Conservation (phyloP, 2,888 invertebrate genomes). For the Lymantria monacha region DNA sequence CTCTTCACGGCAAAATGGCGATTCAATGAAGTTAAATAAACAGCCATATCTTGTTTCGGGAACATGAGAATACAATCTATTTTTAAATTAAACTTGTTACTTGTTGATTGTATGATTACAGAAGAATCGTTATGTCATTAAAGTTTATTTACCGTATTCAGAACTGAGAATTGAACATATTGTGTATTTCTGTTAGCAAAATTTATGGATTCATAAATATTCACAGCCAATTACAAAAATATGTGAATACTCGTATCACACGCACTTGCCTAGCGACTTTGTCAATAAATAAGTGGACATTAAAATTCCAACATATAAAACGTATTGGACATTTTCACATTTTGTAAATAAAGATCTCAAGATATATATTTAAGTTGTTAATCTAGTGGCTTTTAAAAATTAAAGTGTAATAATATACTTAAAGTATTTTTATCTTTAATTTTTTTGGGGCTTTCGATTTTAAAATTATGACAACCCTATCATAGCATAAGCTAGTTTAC, state of each 20-base stretch:
- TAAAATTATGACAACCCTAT: too few relatives aligned
- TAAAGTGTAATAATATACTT: too few relatives aligned
- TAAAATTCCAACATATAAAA: background rate
- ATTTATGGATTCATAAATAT: slow-evolving; percentile 22
- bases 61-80: slow-evolving; percentile 23
- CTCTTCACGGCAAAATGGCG: background rate
- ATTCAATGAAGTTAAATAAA: background rate
- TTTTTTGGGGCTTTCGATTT: too few relatives aligned
- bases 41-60: background rate
- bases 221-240: slow-evolving; percentile 15
- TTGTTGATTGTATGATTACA: slow-evolving; percentile 24
- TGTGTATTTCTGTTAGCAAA: background rate
- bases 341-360: background rate
- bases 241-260: background rate
- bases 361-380: too few relatives aligned
- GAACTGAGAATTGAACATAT: background rate
- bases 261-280: background rate
- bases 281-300: background rate
- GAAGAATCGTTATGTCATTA: slow-evolving; percentile 5
- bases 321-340: background rate
- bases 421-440: too few relatives aligned
- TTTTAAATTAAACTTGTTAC: slow-evolving; percentile 5
- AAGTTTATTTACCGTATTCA: slow-evolving; percentile 2
- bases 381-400: too few relatives aligned
- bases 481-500: too few relatives aligned